A percentile compares a stretch with the other conserved stretches of the same genome.
Evolutionary conservation across 2,888 invertebrate species (phyloP).

Genomic region (Yponomeuta malinellus): DNA sequence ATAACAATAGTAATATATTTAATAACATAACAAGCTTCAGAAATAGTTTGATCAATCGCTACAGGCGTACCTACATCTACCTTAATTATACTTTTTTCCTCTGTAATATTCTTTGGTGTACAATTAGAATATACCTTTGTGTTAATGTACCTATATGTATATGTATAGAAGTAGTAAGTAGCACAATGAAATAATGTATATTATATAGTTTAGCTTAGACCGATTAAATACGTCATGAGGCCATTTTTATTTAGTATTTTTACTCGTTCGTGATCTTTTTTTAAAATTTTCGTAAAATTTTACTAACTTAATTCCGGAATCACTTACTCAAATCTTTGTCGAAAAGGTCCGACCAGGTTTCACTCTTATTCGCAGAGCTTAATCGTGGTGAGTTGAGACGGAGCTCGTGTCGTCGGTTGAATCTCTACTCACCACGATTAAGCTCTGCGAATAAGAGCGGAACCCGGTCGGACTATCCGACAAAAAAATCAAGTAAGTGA

Average conservation of each 20-base stretch:
- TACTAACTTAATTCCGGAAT: neutral
- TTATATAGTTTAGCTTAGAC: neutral
- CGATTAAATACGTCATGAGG: neutral
- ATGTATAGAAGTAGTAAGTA: neutral
- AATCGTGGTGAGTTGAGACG: too few relatives aligned
- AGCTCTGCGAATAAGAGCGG: neutral
- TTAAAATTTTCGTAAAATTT: too few relatives aligned
- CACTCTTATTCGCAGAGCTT: too few relatives aligned
- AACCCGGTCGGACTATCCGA: conserved; percentile 15
- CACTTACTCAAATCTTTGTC: too few relatives aligned
- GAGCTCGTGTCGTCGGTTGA: too few relatives aligned
- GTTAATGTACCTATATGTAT: neutral
- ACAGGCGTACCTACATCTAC: conserved; percentile 16
- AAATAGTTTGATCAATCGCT: conserved; percentile 11
- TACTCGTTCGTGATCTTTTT: too few relatives aligned
- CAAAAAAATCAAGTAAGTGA: too few relatives aligned
- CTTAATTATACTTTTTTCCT: conserved; percentile 19
- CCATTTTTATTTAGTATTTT: neutral
- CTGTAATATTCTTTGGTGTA: conserved; percentile 8
- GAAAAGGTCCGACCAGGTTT: too few relatives aligned
- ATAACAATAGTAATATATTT: conserved; percentile 11
- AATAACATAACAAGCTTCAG: conserved; percentile 7
- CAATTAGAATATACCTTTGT: conserved; percentile 7
- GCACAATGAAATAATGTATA: neutral
- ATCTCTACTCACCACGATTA: too few relatives aligned